Conservation (phyloP, 2,113 vertebrate species). For the Todiramphus saurophagus region DNA sequence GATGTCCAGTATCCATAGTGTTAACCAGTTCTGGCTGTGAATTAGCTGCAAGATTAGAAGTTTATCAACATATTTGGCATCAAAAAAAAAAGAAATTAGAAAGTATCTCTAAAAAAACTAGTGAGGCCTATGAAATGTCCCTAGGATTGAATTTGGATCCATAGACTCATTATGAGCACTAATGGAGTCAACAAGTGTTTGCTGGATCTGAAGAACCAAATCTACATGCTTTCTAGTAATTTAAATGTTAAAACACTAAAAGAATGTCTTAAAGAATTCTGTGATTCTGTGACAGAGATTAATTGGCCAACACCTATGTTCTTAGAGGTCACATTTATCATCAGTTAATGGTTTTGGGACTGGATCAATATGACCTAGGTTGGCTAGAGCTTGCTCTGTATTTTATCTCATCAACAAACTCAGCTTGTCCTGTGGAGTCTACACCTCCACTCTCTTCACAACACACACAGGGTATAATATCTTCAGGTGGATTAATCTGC, state of each 20-base stretch:
- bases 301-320: neutral
- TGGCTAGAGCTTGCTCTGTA: neutral
- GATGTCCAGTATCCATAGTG: fast-evolving
- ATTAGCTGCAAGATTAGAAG: neutral
- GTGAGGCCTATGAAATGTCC: neutral
- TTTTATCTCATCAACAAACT: neutral
- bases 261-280: neutral
- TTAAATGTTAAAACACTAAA: neutral
- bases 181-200: neutral
- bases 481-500: neutral
- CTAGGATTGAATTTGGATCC: neutral
- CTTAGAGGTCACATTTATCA: neutral
- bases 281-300: neutral
- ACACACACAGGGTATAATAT: neutral
- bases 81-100: neutral
- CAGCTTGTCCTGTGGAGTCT: neutral
- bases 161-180: neutral
- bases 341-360: fast-evolving
- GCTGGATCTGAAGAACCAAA: neutral
- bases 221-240: neutral
- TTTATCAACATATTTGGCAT: neutral
- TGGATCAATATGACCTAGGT: neutral
- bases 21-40: neutral
- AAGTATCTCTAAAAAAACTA: neutral
- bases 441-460: neutral